A percentile compares a stretch with the other conserved stretches of the same genome.
phyloP scores from a whole-genome alignment of 2,113 vertebrate species.

The Globicephala melas region DNA sequence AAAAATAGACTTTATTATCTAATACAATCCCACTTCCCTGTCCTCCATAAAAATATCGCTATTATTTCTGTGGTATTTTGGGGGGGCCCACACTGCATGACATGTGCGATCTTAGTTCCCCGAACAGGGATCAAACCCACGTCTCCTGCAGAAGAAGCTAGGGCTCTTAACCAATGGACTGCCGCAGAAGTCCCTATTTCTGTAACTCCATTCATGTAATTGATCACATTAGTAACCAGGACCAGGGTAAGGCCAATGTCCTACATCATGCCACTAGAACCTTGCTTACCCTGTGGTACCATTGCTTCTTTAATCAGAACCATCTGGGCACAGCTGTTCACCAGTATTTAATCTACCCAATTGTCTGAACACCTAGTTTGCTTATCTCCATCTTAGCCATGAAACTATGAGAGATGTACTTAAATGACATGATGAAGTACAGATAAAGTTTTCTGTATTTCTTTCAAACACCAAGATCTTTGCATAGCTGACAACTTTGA shows the following conservation, averaged over 20 bases:
- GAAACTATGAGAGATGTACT: background rate
- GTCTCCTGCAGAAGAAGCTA: too few species aligned
- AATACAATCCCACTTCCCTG: background rate
- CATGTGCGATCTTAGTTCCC: too few species aligned
- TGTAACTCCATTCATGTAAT: background rate
- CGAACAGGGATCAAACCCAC: too few species aligned
- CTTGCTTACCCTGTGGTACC: rapidly evolving
- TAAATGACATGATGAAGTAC: background rate
- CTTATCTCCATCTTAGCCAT: background rate
- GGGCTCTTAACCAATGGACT: too few species aligned
- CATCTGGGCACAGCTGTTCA: background rate
- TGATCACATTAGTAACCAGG: background rate
- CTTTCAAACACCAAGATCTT: background rate
- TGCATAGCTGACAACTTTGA: background rate
- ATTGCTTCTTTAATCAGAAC: background rate
- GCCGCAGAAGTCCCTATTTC: background rate
- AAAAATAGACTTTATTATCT: background rate
- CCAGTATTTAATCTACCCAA: background rate
- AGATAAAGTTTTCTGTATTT: background rate
- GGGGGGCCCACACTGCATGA: too few species aligned
- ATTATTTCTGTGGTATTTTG: background rate
- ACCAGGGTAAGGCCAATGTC: background rate
- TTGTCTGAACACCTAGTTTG: background rate
- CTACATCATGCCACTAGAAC: background rate
- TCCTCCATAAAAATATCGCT: background rate